Conservation (phyloP, 2,888 invertebrate genomes). For the Eudemis profundana region DNA sequence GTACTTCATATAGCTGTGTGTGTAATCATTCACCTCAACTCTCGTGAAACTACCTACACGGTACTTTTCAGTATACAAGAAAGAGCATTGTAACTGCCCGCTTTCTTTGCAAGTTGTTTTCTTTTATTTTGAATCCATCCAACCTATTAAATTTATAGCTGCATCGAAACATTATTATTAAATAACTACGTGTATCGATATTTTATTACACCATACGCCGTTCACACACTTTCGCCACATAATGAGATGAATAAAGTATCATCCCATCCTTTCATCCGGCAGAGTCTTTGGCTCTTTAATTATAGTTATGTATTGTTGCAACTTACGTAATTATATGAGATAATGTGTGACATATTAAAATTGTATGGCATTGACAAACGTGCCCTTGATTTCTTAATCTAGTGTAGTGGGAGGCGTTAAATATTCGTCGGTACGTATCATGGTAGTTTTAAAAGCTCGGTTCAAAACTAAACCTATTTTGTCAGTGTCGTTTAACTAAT, state of each 20-base stretch:
- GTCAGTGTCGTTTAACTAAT: too few species aligned
- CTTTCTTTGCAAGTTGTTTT: background rate
- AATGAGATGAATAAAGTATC: slow-evolving; percentile 17
- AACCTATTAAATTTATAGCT: background rate
- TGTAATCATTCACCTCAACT: too few species aligned
- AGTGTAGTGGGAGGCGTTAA: background rate
- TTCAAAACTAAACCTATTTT: too few species aligned
- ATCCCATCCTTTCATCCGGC: slow-evolving; percentile 13
- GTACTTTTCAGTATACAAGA: too few species aligned
- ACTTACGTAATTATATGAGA: slow-evolving; percentile 21
- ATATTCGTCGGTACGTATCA: too few species aligned
- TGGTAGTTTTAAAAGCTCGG: too few species aligned
- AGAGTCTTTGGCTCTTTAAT: slow-evolving; percentile 9
- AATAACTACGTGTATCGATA: slow-evolving; percentile 6
- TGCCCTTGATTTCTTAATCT: background rate
- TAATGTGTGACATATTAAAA: slow-evolving; percentile 5
- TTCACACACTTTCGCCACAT: slow-evolving; percentile 34
- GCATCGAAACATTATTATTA: slow-evolving; percentile 4
- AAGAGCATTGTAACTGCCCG: background rate
- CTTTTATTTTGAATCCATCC: background rate
- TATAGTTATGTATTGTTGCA: slow-evolving; percentile 10
- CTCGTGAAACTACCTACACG: too few species aligned
- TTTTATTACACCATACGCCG: background rate
- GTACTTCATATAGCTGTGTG: too few species aligned
- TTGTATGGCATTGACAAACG: slow-evolving; percentile 4